Percentiles rank a stretch among this genome's conserved stretches.
phyloP scores from a whole-genome alignment of 37 sponge, comb jelly and placozoan species.

The Haliclona indistincta region DNA sequence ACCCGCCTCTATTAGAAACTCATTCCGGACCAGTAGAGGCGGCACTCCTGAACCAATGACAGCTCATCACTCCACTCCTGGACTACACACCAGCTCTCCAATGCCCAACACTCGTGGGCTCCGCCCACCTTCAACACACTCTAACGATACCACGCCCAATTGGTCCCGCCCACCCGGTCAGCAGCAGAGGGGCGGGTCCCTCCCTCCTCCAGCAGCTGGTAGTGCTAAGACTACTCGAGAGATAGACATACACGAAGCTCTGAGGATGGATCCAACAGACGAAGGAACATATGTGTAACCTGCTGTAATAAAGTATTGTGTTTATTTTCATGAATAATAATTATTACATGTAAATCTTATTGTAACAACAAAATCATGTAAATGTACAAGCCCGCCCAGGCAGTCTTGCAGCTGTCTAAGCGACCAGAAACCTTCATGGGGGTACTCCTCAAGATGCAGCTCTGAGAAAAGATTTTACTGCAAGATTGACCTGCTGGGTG shows the following conservation, averaged over 20 bases:
- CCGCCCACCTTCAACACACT: background rate
- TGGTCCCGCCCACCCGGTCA: background rate
- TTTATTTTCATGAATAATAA: too few species aligned
- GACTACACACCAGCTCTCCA: background rate
- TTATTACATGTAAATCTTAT: too few species aligned
- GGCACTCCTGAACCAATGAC: background rate
- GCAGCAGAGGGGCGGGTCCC: background rate
- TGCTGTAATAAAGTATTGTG: too few species aligned
- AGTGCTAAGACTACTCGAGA: background rate
- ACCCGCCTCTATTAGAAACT: background rate
- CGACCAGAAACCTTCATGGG: too few species aligned
- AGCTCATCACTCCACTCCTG: background rate
- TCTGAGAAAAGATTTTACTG: too few species aligned
- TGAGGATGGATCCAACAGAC: constrained; percentile 7
- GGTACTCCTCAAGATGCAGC: too few species aligned
- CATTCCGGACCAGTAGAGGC: background rate
- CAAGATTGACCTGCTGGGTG: too few species aligned
- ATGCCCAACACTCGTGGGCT: background rate
- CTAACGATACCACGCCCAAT: background rate
- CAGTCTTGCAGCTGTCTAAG: too few species aligned
- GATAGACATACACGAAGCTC: constrained; percentile 1
- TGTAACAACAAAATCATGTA: too few species aligned
- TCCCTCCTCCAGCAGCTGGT: background rate
- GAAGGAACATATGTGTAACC: constrained; percentile 2
- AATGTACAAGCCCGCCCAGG: too few species aligned